Percentiles rank a stretch among this genome's conserved stretches.
Evolutionary conservation across 1,140 invertebrate genomes (phyloP).

Genomic region (Pissodes strobi): DNA sequence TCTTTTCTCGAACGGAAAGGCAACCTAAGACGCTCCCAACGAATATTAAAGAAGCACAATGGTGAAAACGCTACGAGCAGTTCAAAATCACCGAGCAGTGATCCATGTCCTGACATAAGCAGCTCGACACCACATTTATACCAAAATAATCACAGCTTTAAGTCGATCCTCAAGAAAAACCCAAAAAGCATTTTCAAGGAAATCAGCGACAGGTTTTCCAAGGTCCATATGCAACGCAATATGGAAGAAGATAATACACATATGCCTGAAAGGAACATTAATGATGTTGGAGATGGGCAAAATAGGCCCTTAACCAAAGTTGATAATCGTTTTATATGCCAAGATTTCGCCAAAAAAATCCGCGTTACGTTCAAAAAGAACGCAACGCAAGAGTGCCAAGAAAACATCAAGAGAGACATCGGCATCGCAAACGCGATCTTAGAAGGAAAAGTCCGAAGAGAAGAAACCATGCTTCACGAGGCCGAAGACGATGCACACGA

Average conservation of each 20-base stretch:
- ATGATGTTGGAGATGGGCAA: background rate
- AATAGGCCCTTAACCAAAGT: too few relatives aligned
- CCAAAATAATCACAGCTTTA: slow-evolving; percentile 6
- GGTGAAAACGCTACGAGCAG: too few relatives aligned
- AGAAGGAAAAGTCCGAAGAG: slow-evolving; percentile 8
- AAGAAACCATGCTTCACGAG: background rate
- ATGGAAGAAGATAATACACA: too few relatives aligned
- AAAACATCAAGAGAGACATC: slow-evolving; percentile 8
- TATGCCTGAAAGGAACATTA: too few relatives aligned
- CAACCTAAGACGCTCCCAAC: too few relatives aligned
- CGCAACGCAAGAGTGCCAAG: background rate
- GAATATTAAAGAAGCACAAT: too few relatives aligned
- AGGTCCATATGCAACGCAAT: too few relatives aligned
- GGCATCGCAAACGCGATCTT: slow-evolving; percentile 9
- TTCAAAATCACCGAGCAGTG: too few relatives aligned
- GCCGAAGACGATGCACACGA: background rate
- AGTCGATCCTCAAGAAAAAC: slow-evolving; percentile 8
- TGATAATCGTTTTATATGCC: slow-evolving; percentile 1
- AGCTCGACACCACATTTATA: background rate
- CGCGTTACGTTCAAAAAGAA: slow-evolving; percentile 10
- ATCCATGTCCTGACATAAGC: too few relatives aligned
- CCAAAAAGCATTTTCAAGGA: slow-evolving; percentile 36
- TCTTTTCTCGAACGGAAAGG: too few relatives aligned
- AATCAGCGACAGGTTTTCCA: slow-evolving; percentile 16
- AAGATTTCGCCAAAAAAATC: slow-evolving; percentile 1